Conservation (phyloP, 1,140 invertebrate genomes). For the Rhopalosiphum maidis region DNA sequence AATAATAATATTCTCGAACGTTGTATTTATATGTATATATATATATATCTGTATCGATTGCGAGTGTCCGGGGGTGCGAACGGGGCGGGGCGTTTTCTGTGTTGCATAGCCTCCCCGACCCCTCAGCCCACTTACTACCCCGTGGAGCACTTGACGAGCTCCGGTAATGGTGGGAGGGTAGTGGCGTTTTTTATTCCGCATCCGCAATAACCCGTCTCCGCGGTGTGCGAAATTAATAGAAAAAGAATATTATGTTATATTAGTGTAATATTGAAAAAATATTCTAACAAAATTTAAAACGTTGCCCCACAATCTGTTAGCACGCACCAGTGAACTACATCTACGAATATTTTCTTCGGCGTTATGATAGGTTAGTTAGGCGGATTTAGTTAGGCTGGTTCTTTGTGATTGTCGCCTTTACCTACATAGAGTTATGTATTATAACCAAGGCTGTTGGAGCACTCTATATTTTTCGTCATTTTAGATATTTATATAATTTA, state of each 20-base stretch:
- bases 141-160: neutral
- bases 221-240: neutral
- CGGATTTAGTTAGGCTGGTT: neutral
- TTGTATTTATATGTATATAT: neutral
- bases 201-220: neutral
- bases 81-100: constrained; percentile 21
- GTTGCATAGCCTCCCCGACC: constrained; percentile 3
- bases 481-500: neutral
- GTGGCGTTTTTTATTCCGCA: neutral
- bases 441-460: neutral
- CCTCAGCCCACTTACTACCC: neutral
- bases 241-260: neutral
- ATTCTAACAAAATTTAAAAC: neutral
- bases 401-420: neutral
- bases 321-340: neutral
- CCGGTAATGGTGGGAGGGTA: too few species aligned
- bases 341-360: neutral
- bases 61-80: constrained; percentile 21
- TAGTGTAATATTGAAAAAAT: neutral
- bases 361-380: neutral
- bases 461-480: neutral
- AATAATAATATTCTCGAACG: neutral
- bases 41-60: constrained; percentile 54
- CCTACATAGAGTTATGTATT: neutral
- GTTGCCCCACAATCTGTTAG: neutral